Percentiles rank a stretch among this genome's conserved stretches.
These are phyloP conservation scores for Alviniconcha strummeri DNA, from an alignment of 2,888 invertebrate species.

Conservation along the genomic window DNA sequence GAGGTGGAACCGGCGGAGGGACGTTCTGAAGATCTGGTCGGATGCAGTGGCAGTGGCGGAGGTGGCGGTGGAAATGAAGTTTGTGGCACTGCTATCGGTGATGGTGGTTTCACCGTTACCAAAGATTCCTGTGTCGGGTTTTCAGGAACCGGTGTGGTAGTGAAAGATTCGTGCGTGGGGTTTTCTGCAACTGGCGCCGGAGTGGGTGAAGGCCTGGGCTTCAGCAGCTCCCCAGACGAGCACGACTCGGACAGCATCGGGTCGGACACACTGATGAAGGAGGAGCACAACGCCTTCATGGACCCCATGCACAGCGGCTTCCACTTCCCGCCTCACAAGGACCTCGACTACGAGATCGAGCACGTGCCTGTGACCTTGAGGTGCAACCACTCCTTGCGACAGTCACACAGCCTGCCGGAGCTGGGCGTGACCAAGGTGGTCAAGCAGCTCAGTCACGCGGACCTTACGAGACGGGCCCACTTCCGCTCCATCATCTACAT, in stretches of 20 bases:
- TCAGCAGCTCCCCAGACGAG: slow-evolving; percentile 23
- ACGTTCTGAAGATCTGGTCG: not conserved
- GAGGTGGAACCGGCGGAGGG: slow-evolving; percentile 5
- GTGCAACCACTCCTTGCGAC: slow-evolving; percentile 27
- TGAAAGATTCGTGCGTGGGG: not conserved
- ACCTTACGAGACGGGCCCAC: slow-evolving; percentile 57
- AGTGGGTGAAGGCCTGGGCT: not conserved
- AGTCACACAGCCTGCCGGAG: slow-evolving; percentile 19
- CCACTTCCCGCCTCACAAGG: not conserved
- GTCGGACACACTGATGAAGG: slow-evolving; percentile 39
- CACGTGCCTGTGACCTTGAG: slow-evolving; percentile 32
- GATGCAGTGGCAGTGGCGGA: not conserved
- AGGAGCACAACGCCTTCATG: slow-evolving; percentile 30
- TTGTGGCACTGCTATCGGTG: slow-evolving; percentile 1
- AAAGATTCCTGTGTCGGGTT: not conserved
- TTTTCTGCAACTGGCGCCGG: not conserved
- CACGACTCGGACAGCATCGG: slow-evolving; percentile 38
- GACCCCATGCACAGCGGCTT: not conserved
- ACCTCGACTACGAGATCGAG: slow-evolving; percentile 21
- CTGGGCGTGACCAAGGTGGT: slow-evolving; percentile 63
- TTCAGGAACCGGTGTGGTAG: not conserved
- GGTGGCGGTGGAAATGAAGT: not conserved
- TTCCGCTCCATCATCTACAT: slow-evolving; percentile 61
- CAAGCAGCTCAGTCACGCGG: slow-evolving; percentile 58
- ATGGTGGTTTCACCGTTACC: not conserved